Percentiles rank a stretch among this genome's conserved stretches.
Conservation (phyloP, 2,113 vertebrate genomes). For the Sinocyclocheilus maitianheensis region DNA sequence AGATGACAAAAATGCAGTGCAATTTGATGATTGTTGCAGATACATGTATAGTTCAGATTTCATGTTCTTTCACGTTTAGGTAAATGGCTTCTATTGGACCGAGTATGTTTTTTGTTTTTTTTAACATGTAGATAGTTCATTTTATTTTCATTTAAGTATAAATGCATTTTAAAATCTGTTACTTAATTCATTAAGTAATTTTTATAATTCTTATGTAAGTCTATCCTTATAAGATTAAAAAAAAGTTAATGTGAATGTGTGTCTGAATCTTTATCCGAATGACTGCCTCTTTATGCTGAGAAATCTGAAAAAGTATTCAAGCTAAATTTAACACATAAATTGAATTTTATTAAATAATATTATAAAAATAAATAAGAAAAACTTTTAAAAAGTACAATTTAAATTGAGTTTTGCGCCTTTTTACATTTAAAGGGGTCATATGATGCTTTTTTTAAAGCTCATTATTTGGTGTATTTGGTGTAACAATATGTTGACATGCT, state of each 20-base stretch:
- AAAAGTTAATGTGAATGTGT: constrained; percentile 82
- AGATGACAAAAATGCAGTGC: constrained; percentile 68
- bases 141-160: constrained; percentile 84
- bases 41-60: constrained; percentile 84
- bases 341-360: too few relatives aligned
- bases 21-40: constrained; percentile 79
- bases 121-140: constrained; percentile 86
- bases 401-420: not conserved
- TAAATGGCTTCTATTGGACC: constrained; percentile 80
- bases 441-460: too few relatives aligned
- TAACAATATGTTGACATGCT: too few relatives aligned
- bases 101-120: constrained; percentile 74
- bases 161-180: constrained; percentile 85
- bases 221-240: constrained; percentile 91
- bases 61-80: constrained; percentile 82
- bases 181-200: constrained; percentile 91
- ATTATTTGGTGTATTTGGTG: too few relatives aligned
- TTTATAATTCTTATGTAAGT: constrained; percentile 94
- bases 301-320: too few relatives aligned
- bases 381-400: too few relatives aligned
- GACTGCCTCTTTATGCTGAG: not conserved
- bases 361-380: too few relatives aligned
- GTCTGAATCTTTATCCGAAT: constrained; percentile 17
- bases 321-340: too few relatives aligned
- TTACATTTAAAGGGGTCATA: not conserved